Base-by-base conservation (phyloP, 1,140 invertebrate genomes). In the Heliconius nattereri region DNA sequence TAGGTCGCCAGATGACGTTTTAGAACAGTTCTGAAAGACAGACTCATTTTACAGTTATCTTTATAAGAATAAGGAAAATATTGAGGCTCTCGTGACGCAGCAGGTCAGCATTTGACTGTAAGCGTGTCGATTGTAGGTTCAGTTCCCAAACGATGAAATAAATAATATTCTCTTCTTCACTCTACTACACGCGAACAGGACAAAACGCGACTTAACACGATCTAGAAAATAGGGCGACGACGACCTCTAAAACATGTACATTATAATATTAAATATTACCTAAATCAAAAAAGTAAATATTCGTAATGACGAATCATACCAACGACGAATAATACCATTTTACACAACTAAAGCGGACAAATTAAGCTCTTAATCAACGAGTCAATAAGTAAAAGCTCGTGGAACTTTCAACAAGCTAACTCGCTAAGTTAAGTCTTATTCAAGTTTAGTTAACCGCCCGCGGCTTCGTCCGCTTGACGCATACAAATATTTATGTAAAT, bases 341-440 rank as follows among this genome's bases (percentile, higher is more conserved):
- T 0, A 57, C 16, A 52, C 2, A 23, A 23, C 7, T 57, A 57
- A 3, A 57, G 7, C 54, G 3, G 23, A 23, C n/a, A 23, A 23
- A 57, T 57, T 57, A 57, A 57, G 54, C 54, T 57, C n/a, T 57
- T 23, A 23, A 57, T 57, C 8, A 57, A 57, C 20, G 20, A 23
- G 54, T 57, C 54, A 57, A 57, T 57, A 57, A 57, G 54, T 23
- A 57, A 57, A 57, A 57, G 54, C n/a, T 57, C n/a, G n/a, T 57
- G 3, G 52, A 57, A 57, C 54, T 57, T 9, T 57, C 54, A 57
- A 57, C n/a, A 57, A 57, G 19, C n/a, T 26, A 13, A 13, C 60
- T 66, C 3, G 13, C 20, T 66, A 66, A 13, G 3, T 29, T 35
- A 35, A 35, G 32, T 66, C 19, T 45, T 16, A 5, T 45, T 45